These are phyloP conservation scores for Melieria omissa DNA, from an alignment of 2,888 invertebrate species.

Conservation along the genomic window DNA sequence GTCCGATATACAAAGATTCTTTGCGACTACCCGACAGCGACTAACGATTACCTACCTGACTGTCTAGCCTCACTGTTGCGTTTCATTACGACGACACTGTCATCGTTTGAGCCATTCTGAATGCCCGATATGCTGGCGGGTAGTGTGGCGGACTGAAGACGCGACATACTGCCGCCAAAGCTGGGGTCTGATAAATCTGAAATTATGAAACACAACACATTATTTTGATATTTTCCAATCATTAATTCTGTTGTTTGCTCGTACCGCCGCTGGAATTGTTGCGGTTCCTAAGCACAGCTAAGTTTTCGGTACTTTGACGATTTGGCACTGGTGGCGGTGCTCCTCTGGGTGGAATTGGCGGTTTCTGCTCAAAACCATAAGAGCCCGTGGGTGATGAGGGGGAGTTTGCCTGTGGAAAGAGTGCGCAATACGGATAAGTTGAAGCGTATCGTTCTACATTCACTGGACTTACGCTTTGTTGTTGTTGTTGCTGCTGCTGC, in stretches of 20 bases:
- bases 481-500: constrained; percentile 62
- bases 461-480: constrained; percentile 41
- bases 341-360: constrained; percentile 72
- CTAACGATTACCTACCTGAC: constrained; percentile 55
- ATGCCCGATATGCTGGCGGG: constrained; percentile 56
- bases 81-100: constrained; percentile 56
- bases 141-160: constrained; percentile 56
- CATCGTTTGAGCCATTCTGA: constrained; percentile 63
- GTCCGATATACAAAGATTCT: too few relatives aligned
- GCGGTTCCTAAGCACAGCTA: constrained; percentile 60
- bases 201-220: not conserved
- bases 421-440: not conserved
- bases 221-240: not conserved
- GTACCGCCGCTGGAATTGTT: constrained; percentile 60
- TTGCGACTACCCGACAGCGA: too few relatives aligned
- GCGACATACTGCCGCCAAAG: constrained; percentile 53
- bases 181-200: constrained; percentile 56
- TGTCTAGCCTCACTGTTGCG: constrained; percentile 62
- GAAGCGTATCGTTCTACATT: not conserved
- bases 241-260: not conserved
- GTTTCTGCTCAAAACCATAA: constrained; percentile 67
- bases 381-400: constrained; percentile 59
- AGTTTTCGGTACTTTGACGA: constrained; percentile 65
- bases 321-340: constrained; percentile 71
- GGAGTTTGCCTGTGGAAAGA: constrained; percentile 51